Evolutionary conservation across 2,797 vertebrate species (phyloP), one percentile per base, ranked within the genome.

Genomic region (Corythornis leucogaster): DNA sequence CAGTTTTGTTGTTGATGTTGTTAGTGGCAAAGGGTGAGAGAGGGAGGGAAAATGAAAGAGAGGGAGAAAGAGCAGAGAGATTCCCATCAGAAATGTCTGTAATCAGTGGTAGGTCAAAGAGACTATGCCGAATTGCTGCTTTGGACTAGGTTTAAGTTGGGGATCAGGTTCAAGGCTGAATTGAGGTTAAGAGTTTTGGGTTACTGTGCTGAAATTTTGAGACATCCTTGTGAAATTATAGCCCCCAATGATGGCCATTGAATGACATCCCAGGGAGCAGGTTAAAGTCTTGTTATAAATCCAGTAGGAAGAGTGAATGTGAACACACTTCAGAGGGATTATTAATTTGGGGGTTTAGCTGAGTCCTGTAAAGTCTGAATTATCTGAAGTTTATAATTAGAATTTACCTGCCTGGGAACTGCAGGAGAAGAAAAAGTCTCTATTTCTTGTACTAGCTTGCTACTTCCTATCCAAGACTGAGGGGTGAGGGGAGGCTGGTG

Each of bases 161-260:
- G 43, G 86, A 93, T 90, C 79, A 74, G 40, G 73, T 92, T 96
- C 76, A 91, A 95, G 73, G 87, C 84, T 91, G 81, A 92, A 87
- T 2, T 62, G 81, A 80, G 91, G 69, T 90, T 85, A 87, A 85
- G 66, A 28, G 79, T 59, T 90, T 94, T 82, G 62, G 30, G 62
- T 90, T 92, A 75, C 76, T 87, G 46, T 12, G 51, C 73, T 80
- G 85, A 94, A 93, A 85, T 89, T 87, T 90, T 95, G 89, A 93
- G 89, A 87, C 48, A 87, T 18, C 5, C 30, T 66, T 83, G 85
- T 95, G 87, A 93, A 92, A 94, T 80, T 78, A 80, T 80, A 94
- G 62, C 30, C 30, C 75, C 69, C 18, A 48, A n/a, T 1, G 4
- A 62, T 22, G 40, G 48, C 54, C 70, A 81, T 33, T 11, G 5